Evolutionary conservation across 37 sponge, comb jelly and placozoan species (phyloP).

Genomic region (Spongia lamella): DNA sequence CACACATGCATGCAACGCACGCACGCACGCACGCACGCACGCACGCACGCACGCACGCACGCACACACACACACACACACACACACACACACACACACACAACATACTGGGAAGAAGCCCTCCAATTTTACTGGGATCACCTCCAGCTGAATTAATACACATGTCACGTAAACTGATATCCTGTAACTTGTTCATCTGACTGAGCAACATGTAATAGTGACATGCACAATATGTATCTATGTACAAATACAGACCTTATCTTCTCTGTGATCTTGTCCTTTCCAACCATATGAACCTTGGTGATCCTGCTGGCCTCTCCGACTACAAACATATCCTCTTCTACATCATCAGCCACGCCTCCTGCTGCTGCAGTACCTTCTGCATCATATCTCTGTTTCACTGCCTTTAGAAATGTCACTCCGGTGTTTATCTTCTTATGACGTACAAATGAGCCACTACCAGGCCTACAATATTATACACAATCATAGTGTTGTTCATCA

Average conservation of each 20-base stretch:
- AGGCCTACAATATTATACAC: too few species aligned
- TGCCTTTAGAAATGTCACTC: slow-evolving; percentile 62
- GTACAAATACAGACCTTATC: slow-evolving; percentile 46
- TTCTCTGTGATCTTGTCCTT: slow-evolving; percentile 43
- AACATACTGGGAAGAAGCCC: slow-evolving; percentile 25
- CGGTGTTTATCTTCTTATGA: slow-evolving; percentile 61
- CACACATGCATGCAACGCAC: neutral
- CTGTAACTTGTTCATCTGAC: slow-evolving; percentile 54
- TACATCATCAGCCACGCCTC: slow-evolving; percentile 18
- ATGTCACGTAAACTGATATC: slow-evolving; percentile 58
- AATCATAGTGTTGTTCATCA: too few species aligned
- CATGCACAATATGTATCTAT: neutral
- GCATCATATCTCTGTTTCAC: slow-evolving; percentile 17
- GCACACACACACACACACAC: too few species aligned
- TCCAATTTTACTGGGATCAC: slow-evolving; percentile 15
- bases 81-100: too few species aligned
- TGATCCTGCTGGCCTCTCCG: slow-evolving; percentile 7
- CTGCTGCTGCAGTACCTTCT: too few species aligned
- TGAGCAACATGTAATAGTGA: slow-evolving; percentile 18
- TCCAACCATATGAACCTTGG: slow-evolving; percentile 74
- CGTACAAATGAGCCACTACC: slow-evolving; percentile 84
- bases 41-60: too few species aligned
- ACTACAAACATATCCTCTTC: slow-evolving; percentile 41
- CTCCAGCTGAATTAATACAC: slow-evolving; percentile 60
- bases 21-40: too few species aligned